A percentile compares a stretch with the other conserved stretches of the same genome.
phyloP scores from a whole-genome alignment of 2,113 vertebrate species.

The Boulengeromyrus knoepffleri region DNA sequence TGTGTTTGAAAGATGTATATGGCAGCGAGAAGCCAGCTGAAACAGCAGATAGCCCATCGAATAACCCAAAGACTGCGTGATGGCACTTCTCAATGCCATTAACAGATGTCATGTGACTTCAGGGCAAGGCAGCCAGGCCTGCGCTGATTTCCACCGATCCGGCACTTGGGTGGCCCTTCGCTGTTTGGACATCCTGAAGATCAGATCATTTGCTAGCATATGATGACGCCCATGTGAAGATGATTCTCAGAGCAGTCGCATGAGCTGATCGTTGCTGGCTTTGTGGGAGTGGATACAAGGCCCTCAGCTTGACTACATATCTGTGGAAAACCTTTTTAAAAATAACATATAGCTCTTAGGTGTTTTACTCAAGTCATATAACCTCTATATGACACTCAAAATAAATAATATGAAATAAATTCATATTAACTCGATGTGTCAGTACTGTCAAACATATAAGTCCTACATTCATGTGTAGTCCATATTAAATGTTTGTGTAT shows the following conservation, averaged over 20 bases:
- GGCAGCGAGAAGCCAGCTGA: background rate
- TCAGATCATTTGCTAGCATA: background rate
- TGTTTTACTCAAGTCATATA: background rate
- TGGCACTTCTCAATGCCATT: background rate
- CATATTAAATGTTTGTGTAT: background rate
- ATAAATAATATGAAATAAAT: background rate
- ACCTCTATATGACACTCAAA: background rate
- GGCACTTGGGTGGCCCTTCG: too few species aligned
- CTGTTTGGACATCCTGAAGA: background rate
- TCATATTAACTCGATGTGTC: background rate
- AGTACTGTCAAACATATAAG: background rate
- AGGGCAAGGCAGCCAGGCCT: background rate
- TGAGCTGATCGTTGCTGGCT: background rate
- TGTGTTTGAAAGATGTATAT: conserved; percentile 30
- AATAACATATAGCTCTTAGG: background rate
- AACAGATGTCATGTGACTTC: background rate
- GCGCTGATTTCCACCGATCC: background rate
- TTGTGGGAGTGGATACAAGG: background rate
- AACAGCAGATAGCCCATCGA: background rate
- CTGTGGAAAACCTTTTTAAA: background rate
- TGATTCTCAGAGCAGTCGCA: background rate
- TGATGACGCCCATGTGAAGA: background rate
- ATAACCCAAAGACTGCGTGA: background rate
- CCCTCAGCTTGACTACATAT: background rate
- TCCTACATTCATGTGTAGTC: background rate